These are phyloP conservation scores for Corapipo altera DNA, from an alignment of 2,113 vertebrate species.

Conservation along the genomic window DNA sequence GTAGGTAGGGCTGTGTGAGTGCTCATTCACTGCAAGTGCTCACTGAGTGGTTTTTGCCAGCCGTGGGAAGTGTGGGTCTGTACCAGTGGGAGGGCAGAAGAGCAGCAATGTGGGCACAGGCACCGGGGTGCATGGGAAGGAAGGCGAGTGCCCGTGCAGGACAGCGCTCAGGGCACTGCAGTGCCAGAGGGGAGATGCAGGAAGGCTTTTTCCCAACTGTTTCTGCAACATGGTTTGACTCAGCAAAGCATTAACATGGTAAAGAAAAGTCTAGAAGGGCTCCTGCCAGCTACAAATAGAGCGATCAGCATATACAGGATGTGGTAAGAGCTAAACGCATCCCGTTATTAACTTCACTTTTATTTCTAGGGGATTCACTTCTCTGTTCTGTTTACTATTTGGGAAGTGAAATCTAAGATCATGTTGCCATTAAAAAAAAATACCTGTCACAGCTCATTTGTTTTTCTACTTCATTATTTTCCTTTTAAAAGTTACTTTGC, in stretches of 20 bases:
- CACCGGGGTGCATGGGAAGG: accelerated
- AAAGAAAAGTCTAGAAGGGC: slow-evolving; percentile 53
- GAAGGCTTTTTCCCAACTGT: background rate
- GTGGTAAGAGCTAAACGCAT: slow-evolving; percentile 71
- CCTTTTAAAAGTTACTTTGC: slow-evolving; percentile 67
- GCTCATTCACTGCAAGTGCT: background rate
- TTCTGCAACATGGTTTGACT: background rate
- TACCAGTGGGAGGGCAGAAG: background rate
- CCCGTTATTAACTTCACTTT: slow-evolving; percentile 79
- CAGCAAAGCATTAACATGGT: slow-evolving; percentile 65
- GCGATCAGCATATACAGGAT: slow-evolving; percentile 73
- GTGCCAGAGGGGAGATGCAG: background rate
- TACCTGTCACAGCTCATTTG: slow-evolving; percentile 71
- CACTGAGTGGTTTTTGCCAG: background rate
- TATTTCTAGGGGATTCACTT: slow-evolving; percentile 80
- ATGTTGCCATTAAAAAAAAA: slow-evolving; percentile 65
- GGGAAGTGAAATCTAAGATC: slow-evolving; percentile 79
- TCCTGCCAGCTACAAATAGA: slow-evolving; percentile 67
- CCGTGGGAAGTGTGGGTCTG: background rate
- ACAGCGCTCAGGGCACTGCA: accelerated
- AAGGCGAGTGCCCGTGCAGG: accelerated
- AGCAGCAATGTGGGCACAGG: background rate
- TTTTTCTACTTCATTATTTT: slow-evolving; percentile 64
- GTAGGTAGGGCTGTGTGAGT: background rate
- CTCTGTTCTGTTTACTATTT: slow-evolving; percentile 77